Evolutionary conservation across 2,797 vertebrate genomes (phyloP), one percentile per base, ranked within the genome.

Genomic region (Aselliscus stoliczkanus): DNA sequence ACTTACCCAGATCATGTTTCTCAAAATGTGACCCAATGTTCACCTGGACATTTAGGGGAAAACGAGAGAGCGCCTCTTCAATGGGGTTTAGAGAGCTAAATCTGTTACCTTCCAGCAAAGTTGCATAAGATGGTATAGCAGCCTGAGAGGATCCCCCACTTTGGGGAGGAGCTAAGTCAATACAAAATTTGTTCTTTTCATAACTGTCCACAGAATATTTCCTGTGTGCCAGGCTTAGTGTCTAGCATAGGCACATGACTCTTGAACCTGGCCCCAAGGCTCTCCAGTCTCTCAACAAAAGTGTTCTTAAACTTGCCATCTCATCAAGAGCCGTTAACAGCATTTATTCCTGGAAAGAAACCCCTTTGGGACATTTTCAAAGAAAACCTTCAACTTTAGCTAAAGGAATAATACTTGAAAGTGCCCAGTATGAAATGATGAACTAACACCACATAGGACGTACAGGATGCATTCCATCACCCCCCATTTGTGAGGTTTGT

Each of bases 271-370:
- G 31, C 42, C 50, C 31, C 23, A 88, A 0, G 1, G 20, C 11
- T 72, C 64, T 87, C 47, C 42, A 76, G 0, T 70, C 60, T 89
- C 60, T 90, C 47, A 50, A 77, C 54, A 86, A 21, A 92, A 31
- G n/a, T 77, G 56, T 95, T 81, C 76, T 72, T 93, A 11, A 91
- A 85, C n/a, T 54, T 85, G 13, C 42, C 54, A 72, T 54, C 27
- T 90, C 47, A 89, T 73, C 62, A 82, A 77, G 64, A 86, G 44
- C 54, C 37, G 60, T 76, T 93, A 93, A 44, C 4, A 42, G 52
- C 75, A 91, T 31, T 83, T 93, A 93, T 75, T 88, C 72, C n/a
- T 81, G 58, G 34, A 96, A 81, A 95, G 39, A 50, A 85, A 83
- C 7, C 13, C 65, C n/a, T 90, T 15, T 79, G 31, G 52, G 52